Base-by-base conservation (phyloP, 1,140 invertebrate species). In the Aphelenchoides besseyi region DNA sequence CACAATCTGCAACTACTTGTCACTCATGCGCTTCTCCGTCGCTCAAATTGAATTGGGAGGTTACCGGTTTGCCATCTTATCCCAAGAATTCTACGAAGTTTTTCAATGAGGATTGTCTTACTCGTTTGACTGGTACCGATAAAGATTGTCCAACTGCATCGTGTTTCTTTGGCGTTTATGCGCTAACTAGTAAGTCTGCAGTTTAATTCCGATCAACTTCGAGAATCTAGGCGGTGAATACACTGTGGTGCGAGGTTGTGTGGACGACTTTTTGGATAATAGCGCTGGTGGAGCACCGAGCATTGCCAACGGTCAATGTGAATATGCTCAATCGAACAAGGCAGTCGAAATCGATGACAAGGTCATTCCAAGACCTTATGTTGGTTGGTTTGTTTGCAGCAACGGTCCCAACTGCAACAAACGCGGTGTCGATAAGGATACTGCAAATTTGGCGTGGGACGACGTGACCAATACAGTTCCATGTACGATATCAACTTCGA, bases 221-320 rank as follows among this genome's bases (percentile, higher is more conserved):
- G n/a, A 23, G 12, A 12, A 23, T 48, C 12, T 48, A 48, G 41
- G 12, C 55, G 55, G 55, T 8, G 55, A 59, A 33, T 59, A 59
- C 55, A 33, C 55, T 8, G 55, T 59, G 5, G 55, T 59, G 18
- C 55, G 55, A 33, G 55, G 26, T 8, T 59, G 55, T 59, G 55
- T 59, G 5, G 55, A 59, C 55, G 55, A 59, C 5, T 29, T 59
- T 59, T 23, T 59, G 5, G 55, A 23, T 23, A 23, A 59, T n/a
- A n/a, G n/a, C n/a, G n/a, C n/a, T n/a, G n/a, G n/a, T n/a, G n/a
- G n/a, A n/a, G n/a, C 55, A 8, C 55, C 55, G 32, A 18, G 55
- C 55, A 8, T 59, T 28, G 55, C 26, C 18, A 18, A 5, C 5
- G 5, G 5, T 8, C 5, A 59, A 8, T 59, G 55, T 33, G 5